Evolutionary conservation across 2,113 vertebrate genomes (phyloP).

Genomic region (Barnardius zonarius): DNA sequence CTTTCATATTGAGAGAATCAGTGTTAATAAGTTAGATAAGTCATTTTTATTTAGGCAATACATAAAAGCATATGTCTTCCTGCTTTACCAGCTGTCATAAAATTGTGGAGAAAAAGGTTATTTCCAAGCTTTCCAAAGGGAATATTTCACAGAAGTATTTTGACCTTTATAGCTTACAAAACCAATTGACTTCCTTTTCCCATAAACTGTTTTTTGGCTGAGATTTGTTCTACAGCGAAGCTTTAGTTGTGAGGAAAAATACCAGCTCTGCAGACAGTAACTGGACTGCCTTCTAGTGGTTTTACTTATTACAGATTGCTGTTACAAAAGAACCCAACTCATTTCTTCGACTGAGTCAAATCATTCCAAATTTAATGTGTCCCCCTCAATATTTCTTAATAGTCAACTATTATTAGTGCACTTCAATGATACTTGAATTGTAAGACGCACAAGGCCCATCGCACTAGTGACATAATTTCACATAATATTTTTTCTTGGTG

Average conservation of each 20-base stretch:
- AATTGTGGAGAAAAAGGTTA: slow-evolving; percentile 63
- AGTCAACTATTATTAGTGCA: neutral
- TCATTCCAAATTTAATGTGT: neutral
- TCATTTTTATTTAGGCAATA: slow-evolving; percentile 70
- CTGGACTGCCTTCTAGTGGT: slow-evolving; percentile 48
- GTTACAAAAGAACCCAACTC: neutral
- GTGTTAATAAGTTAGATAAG: slow-evolving; percentile 68
- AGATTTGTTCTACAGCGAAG: slow-evolving; percentile 33
- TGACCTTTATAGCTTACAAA: slow-evolving; percentile 70
- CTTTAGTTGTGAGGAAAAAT: slow-evolving; percentile 14
- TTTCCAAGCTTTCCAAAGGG: slow-evolving; percentile 50
- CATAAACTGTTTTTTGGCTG: slow-evolving; percentile 47
- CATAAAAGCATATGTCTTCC: slow-evolving; percentile 62
- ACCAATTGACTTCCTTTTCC: slow-evolving; percentile 49
- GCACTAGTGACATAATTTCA: neutral
- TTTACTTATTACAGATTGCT: neutral
- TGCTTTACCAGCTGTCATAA: slow-evolving; percentile 66
- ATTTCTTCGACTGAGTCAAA: neutral
- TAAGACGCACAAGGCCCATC: neutral
- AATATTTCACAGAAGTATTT: slow-evolving; percentile 62
- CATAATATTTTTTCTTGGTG: neutral
- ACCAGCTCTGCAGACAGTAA: slow-evolving; percentile 24
- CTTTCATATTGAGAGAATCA: slow-evolving; percentile 34
- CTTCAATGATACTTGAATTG: neutral
- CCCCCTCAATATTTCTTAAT: neutral